Conservation (phyloP, 2,888 invertebrate genomes). For the Beris chalybata region DNA sequence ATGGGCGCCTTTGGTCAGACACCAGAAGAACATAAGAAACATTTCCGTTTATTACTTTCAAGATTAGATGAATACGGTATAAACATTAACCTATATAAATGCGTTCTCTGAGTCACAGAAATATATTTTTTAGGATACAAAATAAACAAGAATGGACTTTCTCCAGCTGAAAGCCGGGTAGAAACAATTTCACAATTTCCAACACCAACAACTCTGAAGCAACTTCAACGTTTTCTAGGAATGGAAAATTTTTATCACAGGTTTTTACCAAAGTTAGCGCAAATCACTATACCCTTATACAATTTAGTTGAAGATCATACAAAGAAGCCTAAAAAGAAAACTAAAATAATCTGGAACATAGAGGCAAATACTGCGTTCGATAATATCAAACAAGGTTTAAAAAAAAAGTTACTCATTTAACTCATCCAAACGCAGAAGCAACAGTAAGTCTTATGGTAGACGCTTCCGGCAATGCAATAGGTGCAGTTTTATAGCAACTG, state of each 20-base stretch:
- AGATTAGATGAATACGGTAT: no score
- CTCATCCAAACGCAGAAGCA: no score
- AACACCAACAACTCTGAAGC: conserved; percentile 11
- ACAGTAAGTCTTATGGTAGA: conserved; percentile 18
- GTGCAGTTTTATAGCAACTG: conserved; percentile 50
- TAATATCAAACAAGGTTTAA: no score
- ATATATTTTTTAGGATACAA: conserved; percentile 26
- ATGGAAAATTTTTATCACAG: conserved; percentile 19
- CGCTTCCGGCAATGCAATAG: conserved; percentile 50
- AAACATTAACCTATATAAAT: no score
- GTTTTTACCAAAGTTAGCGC: conserved; percentile 12
- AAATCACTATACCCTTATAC: conserved; percentile 43
- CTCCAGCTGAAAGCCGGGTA: conserved; percentile 17
- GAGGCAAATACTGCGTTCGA: no score
- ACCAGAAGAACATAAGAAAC: no score
- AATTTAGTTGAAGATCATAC: conserved; percentile 8
- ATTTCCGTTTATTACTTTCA: not conserved
- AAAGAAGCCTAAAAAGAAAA: no score
- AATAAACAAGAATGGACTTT: conserved; percentile 2
- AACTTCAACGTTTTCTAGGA: conserved; percentile 23
- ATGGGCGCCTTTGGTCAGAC: no score
- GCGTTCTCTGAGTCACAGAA: not conserved
- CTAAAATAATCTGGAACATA: no score
- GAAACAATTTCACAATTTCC: conserved; percentile 13
- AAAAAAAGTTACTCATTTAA: no score